Evolutionary conservation across 2,113 vertebrate genomes (phyloP).

Genomic region (Alethe castanea): DNA sequence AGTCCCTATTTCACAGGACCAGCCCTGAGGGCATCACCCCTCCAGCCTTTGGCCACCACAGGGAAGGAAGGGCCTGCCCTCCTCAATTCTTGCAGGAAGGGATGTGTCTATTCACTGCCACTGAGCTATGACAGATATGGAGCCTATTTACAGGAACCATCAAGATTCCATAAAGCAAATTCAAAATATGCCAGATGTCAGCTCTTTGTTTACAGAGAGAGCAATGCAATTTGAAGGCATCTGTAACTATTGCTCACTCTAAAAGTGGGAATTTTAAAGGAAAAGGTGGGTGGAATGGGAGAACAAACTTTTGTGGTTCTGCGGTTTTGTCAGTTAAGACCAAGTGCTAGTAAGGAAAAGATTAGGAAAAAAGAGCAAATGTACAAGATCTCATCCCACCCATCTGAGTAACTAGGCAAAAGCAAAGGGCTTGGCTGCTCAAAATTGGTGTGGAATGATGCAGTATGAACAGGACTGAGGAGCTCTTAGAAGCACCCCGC

Average conservation of each 20-base stretch:
- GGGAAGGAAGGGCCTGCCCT: neutral
- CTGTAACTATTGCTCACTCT: neutral
- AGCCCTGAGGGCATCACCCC: too few species aligned
- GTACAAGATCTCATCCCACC: conserved; percentile 11
- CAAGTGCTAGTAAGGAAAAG: neutral
- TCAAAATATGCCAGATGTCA: conserved; percentile 46
- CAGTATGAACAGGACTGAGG: neutral
- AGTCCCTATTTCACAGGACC: neutral
- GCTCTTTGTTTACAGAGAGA: neutral
- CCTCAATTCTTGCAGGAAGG: neutral
- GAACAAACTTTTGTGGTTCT: neutral
- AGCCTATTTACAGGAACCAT: neutral
- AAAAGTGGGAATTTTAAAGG: neutral
- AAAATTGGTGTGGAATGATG: neutral
- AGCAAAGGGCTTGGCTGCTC: neutral
- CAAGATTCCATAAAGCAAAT: neutral
- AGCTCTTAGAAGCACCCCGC: neutral
- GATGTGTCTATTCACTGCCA: neutral
- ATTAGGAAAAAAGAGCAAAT: neutral
- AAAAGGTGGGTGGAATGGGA: neutral
- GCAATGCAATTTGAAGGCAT: neutral
- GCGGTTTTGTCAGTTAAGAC: neutral
- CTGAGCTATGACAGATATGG: neutral
- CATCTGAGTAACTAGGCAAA: conserved; percentile 14
- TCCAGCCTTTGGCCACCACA: neutral